A percentile compares a stretch with the other conserved stretches of the same genome.
These are phyloP conservation scores for Trachelus tabidus DNA, from an alignment of 2,888 invertebrate genomes.

Conservation along the genomic window DNA sequence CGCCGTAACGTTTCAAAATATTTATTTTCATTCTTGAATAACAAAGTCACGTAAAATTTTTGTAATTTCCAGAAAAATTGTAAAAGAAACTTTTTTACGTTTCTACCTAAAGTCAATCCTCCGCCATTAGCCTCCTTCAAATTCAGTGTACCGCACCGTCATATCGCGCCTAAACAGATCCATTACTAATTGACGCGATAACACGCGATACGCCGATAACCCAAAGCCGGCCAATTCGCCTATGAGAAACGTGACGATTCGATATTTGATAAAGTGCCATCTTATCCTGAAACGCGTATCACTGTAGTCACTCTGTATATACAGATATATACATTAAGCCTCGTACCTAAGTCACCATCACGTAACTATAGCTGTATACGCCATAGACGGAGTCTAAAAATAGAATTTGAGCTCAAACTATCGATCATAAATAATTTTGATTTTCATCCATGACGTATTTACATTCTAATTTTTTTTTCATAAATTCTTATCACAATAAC, in stretches of 20 bases:
- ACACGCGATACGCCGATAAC: background rate
- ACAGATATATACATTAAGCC: background rate
- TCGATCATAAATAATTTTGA: too few species aligned
- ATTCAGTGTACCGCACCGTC: background rate
- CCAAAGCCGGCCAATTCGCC: background rate
- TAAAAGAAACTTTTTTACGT: too few species aligned
- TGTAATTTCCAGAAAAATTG: too few species aligned
- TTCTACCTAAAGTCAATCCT: too few species aligned
- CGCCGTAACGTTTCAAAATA: background rate
- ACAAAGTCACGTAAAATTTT: background rate
- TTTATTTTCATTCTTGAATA: background rate
- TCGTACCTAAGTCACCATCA: background rate
- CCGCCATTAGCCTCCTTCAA: accelerated
- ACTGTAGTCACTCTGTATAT: background rate
- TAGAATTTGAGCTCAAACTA: too few species aligned
- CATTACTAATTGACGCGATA: background rate
- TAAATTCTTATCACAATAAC: too few species aligned
- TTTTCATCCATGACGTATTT: background rate
- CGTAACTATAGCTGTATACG: too few species aligned
- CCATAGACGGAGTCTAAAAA: too few species aligned
- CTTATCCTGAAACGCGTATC: background rate
- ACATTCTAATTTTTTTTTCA: background rate
- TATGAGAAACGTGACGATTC: background rate
- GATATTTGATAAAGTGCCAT: background rate
- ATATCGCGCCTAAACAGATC: background rate